Base-by-base conservation (phyloP, 2,888 invertebrate species). In the Meloe dianella region DNA sequence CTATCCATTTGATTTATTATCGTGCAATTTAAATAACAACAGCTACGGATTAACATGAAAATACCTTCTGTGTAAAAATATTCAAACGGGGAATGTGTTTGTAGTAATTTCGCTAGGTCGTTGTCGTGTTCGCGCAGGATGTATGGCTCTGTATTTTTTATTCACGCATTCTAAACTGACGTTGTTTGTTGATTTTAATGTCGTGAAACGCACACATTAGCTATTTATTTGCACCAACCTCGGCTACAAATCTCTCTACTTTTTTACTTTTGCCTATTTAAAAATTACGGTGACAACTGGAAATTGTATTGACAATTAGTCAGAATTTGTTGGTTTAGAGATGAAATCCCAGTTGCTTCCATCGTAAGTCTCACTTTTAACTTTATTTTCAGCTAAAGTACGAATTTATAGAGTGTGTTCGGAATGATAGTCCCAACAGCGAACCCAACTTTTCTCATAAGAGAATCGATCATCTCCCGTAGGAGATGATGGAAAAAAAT, bases 181-280 rank as follows among this genome's bases (percentile, higher is more conserved):
- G 76, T 74, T 78, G 77, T 78, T 78, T 75, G 77, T 75, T 73
- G 77, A 78, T 79, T 79, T 79, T 77, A 78, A 79, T 77, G 78
- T 78, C 76, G 77, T 75, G 74, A 75, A 79, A 74, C 75, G 75
- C 69, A 78, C 77, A 76, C 71, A 74, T 71, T 66, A 62, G 75
- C 73, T 75, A 78, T 78, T 78, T 78, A 78, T 79, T 54, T 24
- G 7, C 54, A 27, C 7, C 24, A 54, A 22, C 5, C 51, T 51
- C 27, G 7, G 10, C 47, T 47, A 20, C n/a, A 41, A 17, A 41
- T 17, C n/a, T n/a, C 38, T 5, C 4, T 27, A 27, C 2, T 27
- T 27, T 27, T 27, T 27, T n/a, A n/a, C n/a, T n/a, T 27, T 27
- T 27, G 2, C 4, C 27, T 27, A 27, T 27, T 27, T 27, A 27